phyloP scores from a whole-genome alignment of 2,113 vertebrate genomes.

The Mastomys coucha region DNA sequence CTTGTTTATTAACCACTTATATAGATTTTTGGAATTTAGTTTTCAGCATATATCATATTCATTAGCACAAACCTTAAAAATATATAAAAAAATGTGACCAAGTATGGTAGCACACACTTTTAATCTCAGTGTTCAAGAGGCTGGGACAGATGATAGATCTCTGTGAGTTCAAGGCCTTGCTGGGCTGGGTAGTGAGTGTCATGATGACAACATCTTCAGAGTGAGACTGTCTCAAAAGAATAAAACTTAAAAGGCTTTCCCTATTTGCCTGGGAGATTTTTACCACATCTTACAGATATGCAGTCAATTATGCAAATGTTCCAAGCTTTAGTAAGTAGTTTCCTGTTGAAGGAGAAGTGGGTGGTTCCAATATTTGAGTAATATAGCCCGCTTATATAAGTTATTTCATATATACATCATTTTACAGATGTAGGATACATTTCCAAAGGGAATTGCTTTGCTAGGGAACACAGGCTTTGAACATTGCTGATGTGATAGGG shows the following conservation, averaged over 20 bases:
- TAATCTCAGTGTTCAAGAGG: not conserved
- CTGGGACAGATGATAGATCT: not conserved
- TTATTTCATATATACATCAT: slow-evolving; percentile 13
- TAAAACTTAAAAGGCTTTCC: not conserved
- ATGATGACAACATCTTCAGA: not conserved
- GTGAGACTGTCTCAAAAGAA: not conserved
- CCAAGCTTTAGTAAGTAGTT: slow-evolving; percentile 6
- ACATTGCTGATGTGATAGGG: not conserved
- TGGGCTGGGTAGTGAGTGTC: not conserved
- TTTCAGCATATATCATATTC: slow-evolving; percentile 16
- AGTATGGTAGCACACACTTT: not conserved
- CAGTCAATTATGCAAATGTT: not conserved
- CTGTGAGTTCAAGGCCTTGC: not conserved
- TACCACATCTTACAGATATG: slow-evolving; percentile 7
- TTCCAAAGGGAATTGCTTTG: slow-evolving; percentile 24
- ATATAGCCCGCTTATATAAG: not conserved
- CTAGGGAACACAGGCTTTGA: not conserved
- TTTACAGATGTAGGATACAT: slow-evolving; percentile 40
- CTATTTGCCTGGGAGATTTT: slow-evolving; percentile 3
- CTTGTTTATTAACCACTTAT: slow-evolving; percentile 5
- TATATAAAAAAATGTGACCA: not conserved
- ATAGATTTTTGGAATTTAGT: slow-evolving; percentile 3
- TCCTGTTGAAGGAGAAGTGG: not conserved
- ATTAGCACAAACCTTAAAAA: slow-evolving; percentile 14
- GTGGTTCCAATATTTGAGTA: not conserved